These are phyloP conservation scores for Hylaeus anthracinus DNA, from an alignment of 1,140 invertebrate genomes.

Conservation along the genomic window DNA sequence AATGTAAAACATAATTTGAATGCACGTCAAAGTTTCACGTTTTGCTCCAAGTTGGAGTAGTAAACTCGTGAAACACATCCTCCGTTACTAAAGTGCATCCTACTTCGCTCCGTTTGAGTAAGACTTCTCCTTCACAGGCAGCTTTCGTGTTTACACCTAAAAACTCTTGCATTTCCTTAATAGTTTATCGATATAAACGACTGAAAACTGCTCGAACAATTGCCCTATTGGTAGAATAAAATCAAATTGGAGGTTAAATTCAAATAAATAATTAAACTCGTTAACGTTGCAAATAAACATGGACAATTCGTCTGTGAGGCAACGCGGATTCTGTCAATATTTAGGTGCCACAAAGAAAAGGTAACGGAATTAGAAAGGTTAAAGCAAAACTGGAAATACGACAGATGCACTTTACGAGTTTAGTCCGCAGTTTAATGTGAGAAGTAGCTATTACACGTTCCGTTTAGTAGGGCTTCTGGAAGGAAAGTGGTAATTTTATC, in stretches of 20 bases:
- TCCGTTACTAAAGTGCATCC: too few species aligned
- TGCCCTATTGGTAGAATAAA: too few species aligned
- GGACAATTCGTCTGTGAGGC: background rate
- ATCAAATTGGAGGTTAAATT: background rate
- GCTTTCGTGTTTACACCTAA: too few species aligned
- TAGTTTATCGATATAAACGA: too few species aligned
- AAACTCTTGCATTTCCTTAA: too few species aligned
- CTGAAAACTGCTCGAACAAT: too few species aligned
- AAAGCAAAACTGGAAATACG: constrained; percentile 10
- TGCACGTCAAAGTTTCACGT: too few species aligned
- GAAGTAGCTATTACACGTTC: background rate
- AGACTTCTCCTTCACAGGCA: too few species aligned
- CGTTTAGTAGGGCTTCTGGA: background rate
- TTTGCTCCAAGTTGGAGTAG: too few species aligned
- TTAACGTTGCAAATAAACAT: background rate
- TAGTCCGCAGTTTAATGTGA: background rate
- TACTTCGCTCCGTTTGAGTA: too few species aligned
- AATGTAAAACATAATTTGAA: too few species aligned
- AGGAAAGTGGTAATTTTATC: constrained; percentile 2
- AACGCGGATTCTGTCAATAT: background rate
- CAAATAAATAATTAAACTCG: background rate
- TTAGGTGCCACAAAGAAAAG: background rate
- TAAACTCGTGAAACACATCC: too few species aligned
- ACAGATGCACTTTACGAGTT: constrained; percentile 17
- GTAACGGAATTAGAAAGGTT: background rate